These are phyloP conservation scores for Anguilla marmorata DNA, from an alignment of 2,797 vertebrate species.

Conservation along the genomic window DNA sequence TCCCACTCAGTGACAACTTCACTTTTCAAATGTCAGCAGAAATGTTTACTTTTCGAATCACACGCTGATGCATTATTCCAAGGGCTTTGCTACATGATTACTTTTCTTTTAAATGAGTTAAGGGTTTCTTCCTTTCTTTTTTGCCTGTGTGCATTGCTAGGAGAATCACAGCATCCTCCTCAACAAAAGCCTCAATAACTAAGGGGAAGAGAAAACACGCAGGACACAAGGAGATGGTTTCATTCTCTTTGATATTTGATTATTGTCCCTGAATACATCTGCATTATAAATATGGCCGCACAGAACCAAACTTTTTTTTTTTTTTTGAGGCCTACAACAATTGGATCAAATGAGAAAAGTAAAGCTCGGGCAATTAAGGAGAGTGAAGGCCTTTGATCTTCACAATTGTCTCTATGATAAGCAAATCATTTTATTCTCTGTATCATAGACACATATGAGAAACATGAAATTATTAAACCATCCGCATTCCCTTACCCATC, in stretches of 20 bases:
- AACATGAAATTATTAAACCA: slow-evolving; percentile 20
- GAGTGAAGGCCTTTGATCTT: slow-evolving; percentile 67
- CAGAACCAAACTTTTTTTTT: slow-evolving; percentile 19
- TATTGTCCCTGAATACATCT: slow-evolving; percentile 27
- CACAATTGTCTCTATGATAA: slow-evolving; percentile 68
- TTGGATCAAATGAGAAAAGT: slow-evolving; percentile 65
- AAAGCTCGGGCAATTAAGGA: slow-evolving; percentile 65
- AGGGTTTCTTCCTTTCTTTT: not conserved
- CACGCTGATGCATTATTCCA: slow-evolving; percentile 61
- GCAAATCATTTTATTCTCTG: slow-evolving; percentile 61
- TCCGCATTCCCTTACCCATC: not conserved
- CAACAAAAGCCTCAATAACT: slow-evolving; percentile 2
- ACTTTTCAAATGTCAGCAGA: slow-evolving; percentile 68
- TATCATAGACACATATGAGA: slow-evolving; percentile 52
- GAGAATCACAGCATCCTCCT: not conserved
- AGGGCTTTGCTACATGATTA: slow-evolving; percentile 63
- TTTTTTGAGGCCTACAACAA: slow-evolving; percentile 6
- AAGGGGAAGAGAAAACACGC: not conserved
- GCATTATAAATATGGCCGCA: slow-evolving; percentile 25
- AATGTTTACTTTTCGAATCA: slow-evolving; percentile 62
- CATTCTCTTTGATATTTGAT: slow-evolving; percentile 36
- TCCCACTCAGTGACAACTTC: slow-evolving; percentile 36
- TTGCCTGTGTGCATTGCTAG: not conserved
- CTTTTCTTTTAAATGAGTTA: slow-evolving; percentile 50
- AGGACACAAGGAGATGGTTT: not conserved